Base-by-base conservation (phyloP, 2,888 invertebrate genomes). In the Beris morrisii region DNA sequence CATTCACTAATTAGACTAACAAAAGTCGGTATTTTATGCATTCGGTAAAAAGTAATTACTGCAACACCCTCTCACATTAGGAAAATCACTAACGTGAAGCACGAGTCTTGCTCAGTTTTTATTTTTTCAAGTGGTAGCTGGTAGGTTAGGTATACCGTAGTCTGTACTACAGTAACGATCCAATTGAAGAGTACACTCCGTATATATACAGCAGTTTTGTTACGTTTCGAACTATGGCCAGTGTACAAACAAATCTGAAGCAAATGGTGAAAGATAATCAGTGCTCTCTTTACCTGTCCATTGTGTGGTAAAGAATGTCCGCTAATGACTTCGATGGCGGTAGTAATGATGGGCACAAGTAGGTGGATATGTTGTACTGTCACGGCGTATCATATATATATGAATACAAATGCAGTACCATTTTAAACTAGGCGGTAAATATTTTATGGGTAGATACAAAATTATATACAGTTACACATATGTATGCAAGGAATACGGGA, bases 361-460 rank as follows among this genome's bases (percentile, higher is more conserved):
- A 61, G 61, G 61, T 61, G 61, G 61, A 61, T 61, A 61, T 61
- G 61, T 61, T 61, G 50, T 61, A 50, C 61, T 61, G 61, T 61
- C 61, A 61, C 61, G 61, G 61, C 50, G 31, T 61, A 50, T 61
- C 61, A 61, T 61, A 61, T 38, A 38, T 38, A 38, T 38, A 38
- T 38, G 38, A 5, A 7, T 7, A 38, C 38, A 7, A 38, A 1
- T 38, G 7, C 9, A 9, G 3, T 38, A 38, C 5, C 1, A 7
- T 7, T 38, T 7, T 9, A 38, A 38, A 38, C 38, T 38, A 38
- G 38, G 9, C 5, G 38, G 38, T 38, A 38, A 7, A 38, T 7
- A 38, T 5, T 38, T 38, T 38, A 38, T 9, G 5, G 38, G 7
- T 9, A 38, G 7, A 38, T 38, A 7, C 38, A 9, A 38, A 38